Evolutionary conservation across 2,888 invertebrate genomes (phyloP).

Genomic region (Sericinus montela): DNA sequence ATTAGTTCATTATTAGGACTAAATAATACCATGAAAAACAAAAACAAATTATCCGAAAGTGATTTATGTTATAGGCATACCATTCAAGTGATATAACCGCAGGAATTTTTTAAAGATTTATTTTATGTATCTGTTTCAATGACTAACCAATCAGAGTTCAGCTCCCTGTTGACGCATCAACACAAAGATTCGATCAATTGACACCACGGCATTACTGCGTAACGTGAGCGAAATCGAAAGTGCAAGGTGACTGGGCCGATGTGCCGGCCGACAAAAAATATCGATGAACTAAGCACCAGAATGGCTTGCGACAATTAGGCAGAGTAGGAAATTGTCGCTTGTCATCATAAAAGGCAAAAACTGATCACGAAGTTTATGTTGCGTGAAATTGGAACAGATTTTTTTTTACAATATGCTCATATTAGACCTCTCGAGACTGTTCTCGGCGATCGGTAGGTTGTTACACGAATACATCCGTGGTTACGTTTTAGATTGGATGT

Average conservation of each 20-base stretch:
- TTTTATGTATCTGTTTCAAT: too few relatives aligned
- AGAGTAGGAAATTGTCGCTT: conserved; percentile 62
- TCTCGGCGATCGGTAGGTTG: conserved; percentile 11
- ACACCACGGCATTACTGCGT: conserved; percentile 25
- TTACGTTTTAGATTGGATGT: conserved; percentile 11
- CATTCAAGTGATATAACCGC: too few relatives aligned
- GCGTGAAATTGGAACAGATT: conserved; percentile 69
- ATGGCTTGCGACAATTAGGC: conserved; percentile 53
- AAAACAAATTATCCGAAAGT: too few relatives aligned
- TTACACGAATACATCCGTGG: conserved; percentile 7
- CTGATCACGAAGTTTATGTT: conserved; percentile 63
- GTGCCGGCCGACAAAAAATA: conserved; percentile 48
- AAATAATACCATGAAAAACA: too few relatives aligned
- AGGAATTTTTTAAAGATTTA: too few relatives aligned
- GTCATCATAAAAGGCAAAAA: conserved; percentile 70
- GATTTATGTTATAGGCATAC: too few relatives aligned
- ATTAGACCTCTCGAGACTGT: conserved; percentile 22
- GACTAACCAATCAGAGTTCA: neutral
- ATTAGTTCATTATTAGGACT: too few relatives aligned
- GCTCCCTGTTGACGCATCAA: neutral
- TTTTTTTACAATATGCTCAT: conserved; percentile 27
- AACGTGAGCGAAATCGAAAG: conserved; percentile 59
- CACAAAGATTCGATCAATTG: conserved; percentile 15
- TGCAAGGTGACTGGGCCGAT: conserved; percentile 57
- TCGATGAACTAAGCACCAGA: conserved; percentile 54